These are phyloP conservation scores for Anguilla anguilla DNA, from an alignment of 2,797 vertebrate species.

Conservation along the genomic window DNA sequence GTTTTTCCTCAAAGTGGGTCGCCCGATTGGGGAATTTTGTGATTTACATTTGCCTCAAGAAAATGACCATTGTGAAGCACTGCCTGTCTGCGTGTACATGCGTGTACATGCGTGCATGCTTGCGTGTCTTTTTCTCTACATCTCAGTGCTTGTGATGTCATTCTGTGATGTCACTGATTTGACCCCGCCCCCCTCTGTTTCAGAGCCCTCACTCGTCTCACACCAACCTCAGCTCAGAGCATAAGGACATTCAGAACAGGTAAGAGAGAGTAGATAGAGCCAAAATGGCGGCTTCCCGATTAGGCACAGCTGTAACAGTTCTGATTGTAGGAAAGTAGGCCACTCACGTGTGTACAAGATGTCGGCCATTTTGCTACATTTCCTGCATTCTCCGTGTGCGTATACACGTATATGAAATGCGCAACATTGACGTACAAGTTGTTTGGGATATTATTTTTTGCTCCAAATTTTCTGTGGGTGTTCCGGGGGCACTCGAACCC, in stretches of 20 bases:
- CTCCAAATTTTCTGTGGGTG: background rate
- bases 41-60: no score
- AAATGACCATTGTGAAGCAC: no score
- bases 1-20: background rate
- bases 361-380: background rate
- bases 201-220: slow-evolving; percentile 71
- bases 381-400: no score
- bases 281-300: background rate
- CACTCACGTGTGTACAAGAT: background rate
- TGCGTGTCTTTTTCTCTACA: background rate
- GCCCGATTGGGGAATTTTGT: no score
- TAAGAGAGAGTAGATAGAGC: slow-evolving; percentile 42
- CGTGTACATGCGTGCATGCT: background rate
- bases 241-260: slow-evolving; percentile 61
- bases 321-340: background rate
- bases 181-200: slow-evolving; percentile 39
- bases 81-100: no score
- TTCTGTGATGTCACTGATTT: background rate
- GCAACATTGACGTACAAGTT: background rate
- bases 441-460: background rate
- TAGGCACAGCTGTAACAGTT: background rate
- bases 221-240: slow-evolving; percentile 63
- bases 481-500: background rate
- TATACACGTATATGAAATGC: background rate
- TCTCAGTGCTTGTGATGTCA: slow-evolving; percentile 4